These are phyloP conservation scores for Drosophila ficusphila DNA, from an alignment of 1,140 invertebrate genomes.

Conservation along the genomic window DNA sequence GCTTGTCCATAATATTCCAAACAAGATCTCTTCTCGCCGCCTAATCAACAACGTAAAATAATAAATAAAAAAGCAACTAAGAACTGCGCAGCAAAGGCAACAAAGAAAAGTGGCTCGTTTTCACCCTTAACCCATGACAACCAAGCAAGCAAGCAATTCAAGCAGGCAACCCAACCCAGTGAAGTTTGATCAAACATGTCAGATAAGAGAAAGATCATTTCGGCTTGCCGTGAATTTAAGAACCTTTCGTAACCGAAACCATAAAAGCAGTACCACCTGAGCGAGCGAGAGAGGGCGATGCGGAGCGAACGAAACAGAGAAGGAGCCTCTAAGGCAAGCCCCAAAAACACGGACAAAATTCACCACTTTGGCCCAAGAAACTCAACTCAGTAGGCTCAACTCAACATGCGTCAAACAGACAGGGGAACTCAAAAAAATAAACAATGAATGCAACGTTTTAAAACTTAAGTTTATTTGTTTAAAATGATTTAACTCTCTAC, in stretches of 20 bases:
- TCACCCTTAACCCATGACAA: conserved; percentile 41
- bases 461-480: too few species aligned
- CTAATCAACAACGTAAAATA: conserved; percentile 58
- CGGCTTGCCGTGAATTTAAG: conserved; percentile 9
- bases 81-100: conserved; percentile 63
- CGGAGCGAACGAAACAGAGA: background rate
- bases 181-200: conserved; percentile 30
- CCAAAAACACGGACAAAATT: background rate
- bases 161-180: background rate
- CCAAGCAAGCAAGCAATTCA: background rate
- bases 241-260: conserved; percentile 14
- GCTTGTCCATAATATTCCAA: conserved; percentile 66
- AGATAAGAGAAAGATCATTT: conserved; percentile 31
- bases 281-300: background rate
- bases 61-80: conserved; percentile 33
- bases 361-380: conserved; percentile 15
- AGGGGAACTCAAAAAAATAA: conserved; percentile 1
- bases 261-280: background rate
- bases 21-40: conserved; percentile 57
- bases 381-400: conserved; percentile 1
- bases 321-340: background rate
- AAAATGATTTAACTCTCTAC: too few species aligned
- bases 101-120: conserved; percentile 44
- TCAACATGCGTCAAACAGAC: background rate
- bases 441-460: too few species aligned